phyloP scores from a whole-genome alignment of 2,113 vertebrate species.

The Tiliqua scincoides region DNA sequence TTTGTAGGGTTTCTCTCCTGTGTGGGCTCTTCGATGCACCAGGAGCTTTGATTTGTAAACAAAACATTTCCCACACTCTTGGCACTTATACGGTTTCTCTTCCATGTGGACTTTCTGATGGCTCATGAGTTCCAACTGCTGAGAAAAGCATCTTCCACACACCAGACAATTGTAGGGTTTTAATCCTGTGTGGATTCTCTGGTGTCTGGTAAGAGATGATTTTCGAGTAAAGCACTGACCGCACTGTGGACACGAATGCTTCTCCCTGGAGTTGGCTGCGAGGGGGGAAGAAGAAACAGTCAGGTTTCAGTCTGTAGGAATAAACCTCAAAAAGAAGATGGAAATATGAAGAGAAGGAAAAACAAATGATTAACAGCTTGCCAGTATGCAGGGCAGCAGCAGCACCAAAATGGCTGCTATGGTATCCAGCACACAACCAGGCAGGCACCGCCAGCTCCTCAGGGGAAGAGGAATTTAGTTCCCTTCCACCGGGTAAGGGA shows the following conservation, averaged over 20 bases:
- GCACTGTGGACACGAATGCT: background rate
- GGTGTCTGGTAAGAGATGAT: conserved; percentile 24
- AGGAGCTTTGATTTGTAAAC: background rate
- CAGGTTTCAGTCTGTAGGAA: background rate
- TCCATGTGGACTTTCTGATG: background rate
- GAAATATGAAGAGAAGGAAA: background rate
- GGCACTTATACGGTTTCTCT: conserved; percentile 16
- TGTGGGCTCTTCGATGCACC: conserved; percentile 16
- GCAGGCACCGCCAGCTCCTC: too few relatives aligned
- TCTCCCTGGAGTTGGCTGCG: background rate
- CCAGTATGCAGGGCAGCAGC: too few relatives aligned
- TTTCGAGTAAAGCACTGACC: conserved; percentile 19
- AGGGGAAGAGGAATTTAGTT: too few relatives aligned
- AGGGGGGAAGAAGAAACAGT: background rate
- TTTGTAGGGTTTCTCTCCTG: conserved; percentile 23
- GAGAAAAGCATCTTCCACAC: background rate
- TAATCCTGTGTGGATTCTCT: conserved; percentile 34
- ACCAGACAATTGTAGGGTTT: conserved; percentile 4
- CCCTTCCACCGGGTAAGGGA: too few relatives aligned
- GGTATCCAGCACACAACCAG: too few relatives aligned
- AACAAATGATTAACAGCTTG: background rate
- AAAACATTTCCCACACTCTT: conserved; percentile 15
- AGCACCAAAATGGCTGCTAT: too few relatives aligned
- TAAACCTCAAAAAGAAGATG: background rate
- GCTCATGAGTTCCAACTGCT: background rate